Evolutionary conservation across 1,140 invertebrate genomes (phyloP).

Genomic region (Ceratina calcarata): DNA sequence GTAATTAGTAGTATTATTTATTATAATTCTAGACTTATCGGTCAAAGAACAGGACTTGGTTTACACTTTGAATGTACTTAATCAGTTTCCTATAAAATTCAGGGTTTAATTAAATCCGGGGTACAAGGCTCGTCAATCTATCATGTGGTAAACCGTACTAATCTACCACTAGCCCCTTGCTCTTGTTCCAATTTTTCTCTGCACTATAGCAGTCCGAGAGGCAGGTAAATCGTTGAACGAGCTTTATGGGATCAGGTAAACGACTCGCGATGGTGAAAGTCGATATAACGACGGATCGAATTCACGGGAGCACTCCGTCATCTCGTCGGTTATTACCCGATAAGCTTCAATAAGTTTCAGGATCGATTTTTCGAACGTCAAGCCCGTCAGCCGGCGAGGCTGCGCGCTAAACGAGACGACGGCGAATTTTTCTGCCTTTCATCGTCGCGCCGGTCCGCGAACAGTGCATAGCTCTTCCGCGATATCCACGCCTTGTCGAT

Average conservation of each 20-base stretch:
- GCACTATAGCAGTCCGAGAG: neutral
- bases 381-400: slow-evolving; percentile 35
- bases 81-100: too few species aligned
- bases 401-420: slow-evolving; percentile 12
- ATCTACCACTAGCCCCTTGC: too few species aligned
- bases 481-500: slow-evolving; percentile 27
- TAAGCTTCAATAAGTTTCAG: slow-evolving; percentile 64
- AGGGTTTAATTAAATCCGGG: too few species aligned
- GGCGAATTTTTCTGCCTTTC: slow-evolving; percentile 23
- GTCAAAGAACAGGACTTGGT: too few species aligned
- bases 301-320: slow-evolving; percentile 52
- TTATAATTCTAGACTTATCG: too few species aligned
- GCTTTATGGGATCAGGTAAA: slow-evolving; percentile 53
- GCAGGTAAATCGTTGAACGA: slow-evolving; percentile 13
- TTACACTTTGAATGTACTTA: too few species aligned
- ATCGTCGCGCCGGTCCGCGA: neutral
- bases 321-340: slow-evolving; percentile 61
- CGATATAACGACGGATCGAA: slow-evolving; percentile 33
- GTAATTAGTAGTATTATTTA: too few species aligned
- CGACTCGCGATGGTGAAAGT: slow-evolving; percentile 14
- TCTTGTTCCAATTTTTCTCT: neutral
- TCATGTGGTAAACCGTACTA: too few species aligned
- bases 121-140: too few species aligned
- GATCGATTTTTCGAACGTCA: slow-evolving; percentile 63
- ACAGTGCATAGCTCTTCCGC: neutral